Evolutionary conservation across 2,888 invertebrate species (phyloP), one percentile per base, ranked within the genome.

Genomic region (Morinoia aosen): DNA sequence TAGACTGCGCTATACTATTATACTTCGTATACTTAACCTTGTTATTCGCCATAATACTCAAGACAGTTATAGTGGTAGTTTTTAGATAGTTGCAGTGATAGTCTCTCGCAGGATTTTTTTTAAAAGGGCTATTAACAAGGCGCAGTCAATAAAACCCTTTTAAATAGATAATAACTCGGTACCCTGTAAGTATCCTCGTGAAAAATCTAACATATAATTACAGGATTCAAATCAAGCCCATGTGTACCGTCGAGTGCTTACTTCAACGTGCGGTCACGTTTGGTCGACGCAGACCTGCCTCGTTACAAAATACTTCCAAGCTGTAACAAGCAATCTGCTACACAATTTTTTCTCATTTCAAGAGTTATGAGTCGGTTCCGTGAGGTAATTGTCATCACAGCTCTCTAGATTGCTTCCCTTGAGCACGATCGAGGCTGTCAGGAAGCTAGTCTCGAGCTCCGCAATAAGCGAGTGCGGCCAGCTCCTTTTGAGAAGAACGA

Each of bases 341-440:
- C 76, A 76, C 76, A 76, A 76, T 76, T 76, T 76, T 76, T 76
- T 76, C 76, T 76, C 76, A 76, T 76, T 76, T 76, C 0, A 76
- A 76, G 76, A 76, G 25, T 76, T 76, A 76, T 76, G 76, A 76
- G 76, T 76, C 33, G 76, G 76, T 76, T 33, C 25, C 76, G 76
- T 76, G 76, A 76, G 76, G 76, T 76, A 76, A 76, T 76, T 76
- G 76, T 76, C 76, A 76, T 76, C 33, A 76, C 76, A 25, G 76
- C 76, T 33, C 19, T 76, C 76, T 33, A 76, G 76, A 76, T 76
- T 76, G 76, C 76, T 76, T 76, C 76, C 76, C 76, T 76, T 76
- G 76, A 76, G 33, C 76, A 76, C 76, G 33, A 76, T 76, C 76
- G 25, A 76, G 76, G 76, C 25, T 10, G 33, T 33, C 33, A 16